A percentile compares a stretch with the other conserved stretches of the same genome.
These are phyloP conservation scores for Byasa hedistus DNA, from an alignment of 2,888 invertebrate genomes.

Conservation along the genomic window DNA sequence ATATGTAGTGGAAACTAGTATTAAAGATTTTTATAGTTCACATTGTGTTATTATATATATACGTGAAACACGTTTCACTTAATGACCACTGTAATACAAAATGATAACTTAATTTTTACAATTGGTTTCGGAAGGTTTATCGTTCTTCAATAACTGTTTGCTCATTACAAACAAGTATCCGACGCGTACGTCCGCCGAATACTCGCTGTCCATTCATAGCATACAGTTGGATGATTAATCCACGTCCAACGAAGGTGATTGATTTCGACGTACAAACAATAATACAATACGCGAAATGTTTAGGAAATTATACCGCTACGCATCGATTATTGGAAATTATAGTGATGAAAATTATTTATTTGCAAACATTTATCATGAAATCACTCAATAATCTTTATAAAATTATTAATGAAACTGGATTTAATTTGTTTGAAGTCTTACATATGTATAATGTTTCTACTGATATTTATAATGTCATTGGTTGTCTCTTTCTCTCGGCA, in stretches of 20 bases:
- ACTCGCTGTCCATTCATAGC: constrained; percentile 29
- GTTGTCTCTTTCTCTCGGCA: too few species aligned
- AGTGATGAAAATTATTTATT: not conserved
- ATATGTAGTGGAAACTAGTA: too few species aligned
- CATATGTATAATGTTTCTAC: too few species aligned
- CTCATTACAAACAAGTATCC: constrained; percentile 17
- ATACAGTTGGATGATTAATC: constrained; percentile 34
- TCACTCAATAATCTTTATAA: too few species aligned
- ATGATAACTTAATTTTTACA: not conserved
- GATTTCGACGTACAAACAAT: constrained; percentile 27
- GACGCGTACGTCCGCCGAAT: constrained; percentile 22
- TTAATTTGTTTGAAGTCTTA: too few species aligned
- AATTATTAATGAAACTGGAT: too few species aligned
- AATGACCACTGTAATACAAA: not conserved
- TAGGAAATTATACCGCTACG: not conserved
- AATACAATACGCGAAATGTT: constrained; percentile 1
- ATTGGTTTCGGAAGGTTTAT: not conserved
- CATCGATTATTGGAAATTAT: constrained; percentile 2
- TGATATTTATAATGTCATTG: too few species aligned
- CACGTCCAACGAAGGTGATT: constrained; percentile 27
- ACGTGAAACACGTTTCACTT: not conserved
- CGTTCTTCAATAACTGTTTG: not conserved
- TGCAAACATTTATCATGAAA: too few species aligned
- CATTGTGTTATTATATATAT: too few species aligned
- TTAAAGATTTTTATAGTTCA: too few species aligned